These are phyloP conservation scores for Drosophila willistoni DNA, from an alignment of 1,140 invertebrate genomes.

Conservation along the genomic window DNA sequence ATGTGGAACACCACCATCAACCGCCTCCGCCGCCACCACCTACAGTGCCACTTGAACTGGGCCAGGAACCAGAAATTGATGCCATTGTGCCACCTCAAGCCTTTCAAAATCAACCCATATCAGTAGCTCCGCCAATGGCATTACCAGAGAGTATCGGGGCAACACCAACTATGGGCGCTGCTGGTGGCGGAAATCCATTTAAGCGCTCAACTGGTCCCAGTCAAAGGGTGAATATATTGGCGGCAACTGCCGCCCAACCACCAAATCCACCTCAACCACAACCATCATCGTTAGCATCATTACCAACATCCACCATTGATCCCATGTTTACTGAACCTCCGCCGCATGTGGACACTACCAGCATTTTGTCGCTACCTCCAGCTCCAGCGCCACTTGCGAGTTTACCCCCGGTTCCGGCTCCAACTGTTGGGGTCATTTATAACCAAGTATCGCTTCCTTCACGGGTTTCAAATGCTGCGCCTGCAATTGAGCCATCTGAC, in stretches of 20 bases:
- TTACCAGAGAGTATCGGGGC: slow-evolving; percentile 17
- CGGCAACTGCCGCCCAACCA: slow-evolving; percentile 30
- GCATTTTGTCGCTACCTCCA: not conserved
- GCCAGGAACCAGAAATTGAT: slow-evolving; percentile 52
- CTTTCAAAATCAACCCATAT: slow-evolving; percentile 73
- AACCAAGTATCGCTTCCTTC: slow-evolving; percentile 64
- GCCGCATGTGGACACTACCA: not conserved
- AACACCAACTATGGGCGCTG: slow-evolving; percentile 3
- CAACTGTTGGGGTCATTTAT: slow-evolving; percentile 19
- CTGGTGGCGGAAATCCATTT: slow-evolving; percentile 66
- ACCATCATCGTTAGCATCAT: slow-evolving; percentile 2
- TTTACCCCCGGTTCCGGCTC: slow-evolving; percentile 7
- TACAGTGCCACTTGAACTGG: slow-evolving; percentile 37
- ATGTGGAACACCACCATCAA: slow-evolving; percentile 17
- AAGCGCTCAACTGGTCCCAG: slow-evolving; percentile 81
- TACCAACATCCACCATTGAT: slow-evolving; percentile 25
- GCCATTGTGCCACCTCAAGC: slow-evolving; percentile 68
- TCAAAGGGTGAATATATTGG: slow-evolving; percentile 78
- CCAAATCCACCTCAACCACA: too few relatives aligned
- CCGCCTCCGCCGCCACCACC: not conserved
- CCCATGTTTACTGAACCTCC: not conserved
- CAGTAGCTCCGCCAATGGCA: slow-evolving; percentile 12
- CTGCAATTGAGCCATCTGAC: slow-evolving; percentile 5
- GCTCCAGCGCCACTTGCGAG: not conserved
- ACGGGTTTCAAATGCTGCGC: slow-evolving; percentile 78